Evolutionary conservation across 2,888 invertebrate species (phyloP).

Genomic region (Plusia festucae): DNA sequence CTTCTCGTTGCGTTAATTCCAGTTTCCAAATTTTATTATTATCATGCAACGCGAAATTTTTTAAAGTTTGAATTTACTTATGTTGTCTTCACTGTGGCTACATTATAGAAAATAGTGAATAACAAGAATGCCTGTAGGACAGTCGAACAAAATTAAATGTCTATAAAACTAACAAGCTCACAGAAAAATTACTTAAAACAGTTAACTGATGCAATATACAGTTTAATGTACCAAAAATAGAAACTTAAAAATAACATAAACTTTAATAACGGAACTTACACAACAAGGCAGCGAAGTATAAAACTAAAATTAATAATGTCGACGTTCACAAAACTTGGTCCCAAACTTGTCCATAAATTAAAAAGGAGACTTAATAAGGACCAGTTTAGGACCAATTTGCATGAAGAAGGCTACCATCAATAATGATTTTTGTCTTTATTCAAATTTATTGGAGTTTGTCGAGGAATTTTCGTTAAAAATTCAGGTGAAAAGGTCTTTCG

Average conservation of each 20-base stretch:
- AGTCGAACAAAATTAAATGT: not conserved
- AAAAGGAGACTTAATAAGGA: slow-evolving; percentile 24
- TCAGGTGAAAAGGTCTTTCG: slow-evolving; percentile 48
- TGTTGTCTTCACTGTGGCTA: too few species aligned
- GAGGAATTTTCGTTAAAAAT: slow-evolving; percentile 57
- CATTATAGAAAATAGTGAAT: too few species aligned
- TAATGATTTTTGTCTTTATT: slow-evolving; percentile 71
- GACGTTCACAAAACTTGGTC: slow-evolving; percentile 31
- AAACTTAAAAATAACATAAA: not conserved
- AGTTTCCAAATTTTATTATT: too few species aligned
- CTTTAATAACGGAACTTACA: slow-evolving; percentile 10
- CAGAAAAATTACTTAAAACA: not conserved
- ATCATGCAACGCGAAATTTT: too few species aligned
- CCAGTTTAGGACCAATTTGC: slow-evolving; percentile 59
- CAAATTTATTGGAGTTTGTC: slow-evolving; percentile 66
- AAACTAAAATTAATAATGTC: slow-evolving; percentile 45
- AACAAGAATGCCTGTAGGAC: too few species aligned
- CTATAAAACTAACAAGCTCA: not conserved
- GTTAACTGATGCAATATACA: not conserved
- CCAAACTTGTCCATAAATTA: slow-evolving; percentile 53
- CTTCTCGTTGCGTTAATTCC: too few species aligned
- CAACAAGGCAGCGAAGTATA: slow-evolving; percentile 20
- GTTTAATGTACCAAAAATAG: too few species aligned
- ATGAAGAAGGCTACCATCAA: slow-evolving; percentile 68
- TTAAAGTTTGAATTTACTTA: too few species aligned